phyloP scores from a whole-genome alignment of 2,888 invertebrate species.

The Sesamia inferens region DNA sequence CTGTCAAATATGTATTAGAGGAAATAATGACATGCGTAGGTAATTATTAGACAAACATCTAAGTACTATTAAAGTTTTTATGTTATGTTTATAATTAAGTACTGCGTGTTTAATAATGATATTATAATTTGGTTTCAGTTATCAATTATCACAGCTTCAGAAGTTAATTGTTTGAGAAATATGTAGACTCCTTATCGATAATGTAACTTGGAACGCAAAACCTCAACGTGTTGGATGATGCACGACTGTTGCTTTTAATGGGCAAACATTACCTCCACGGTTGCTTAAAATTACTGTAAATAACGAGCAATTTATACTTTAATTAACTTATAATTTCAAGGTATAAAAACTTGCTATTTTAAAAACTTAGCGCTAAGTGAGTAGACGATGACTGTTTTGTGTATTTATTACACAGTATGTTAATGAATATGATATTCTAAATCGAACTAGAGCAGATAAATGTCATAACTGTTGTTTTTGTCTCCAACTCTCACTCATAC shows the following conservation, averaged over 20 bases:
- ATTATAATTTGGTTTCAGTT: constrained; percentile 19
- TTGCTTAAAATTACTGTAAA: neutral
- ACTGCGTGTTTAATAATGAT: constrained; percentile 27
- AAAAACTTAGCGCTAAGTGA: no score
- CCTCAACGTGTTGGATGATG: constrained; percentile 47
- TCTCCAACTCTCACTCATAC: no score
- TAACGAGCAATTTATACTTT: neutral
- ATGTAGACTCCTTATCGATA: constrained; percentile 6
- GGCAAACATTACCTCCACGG: constrained; percentile 18
- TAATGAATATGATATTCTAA: neutral
- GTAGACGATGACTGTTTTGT: neutral
- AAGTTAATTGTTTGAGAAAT: constrained; percentile 31
- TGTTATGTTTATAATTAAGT: constrained; percentile 10
- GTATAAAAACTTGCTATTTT: neutral
- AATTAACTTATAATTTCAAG: neutral
- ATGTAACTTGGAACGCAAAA: constrained; percentile 55
- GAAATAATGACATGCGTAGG: no score
- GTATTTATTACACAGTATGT: neutral
- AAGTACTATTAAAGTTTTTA: neutral
- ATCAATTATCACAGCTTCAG: constrained; percentile 25
- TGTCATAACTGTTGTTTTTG: neutral
- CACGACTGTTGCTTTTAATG: constrained; percentile 2
- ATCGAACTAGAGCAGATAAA: neutral
- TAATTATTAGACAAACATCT: neutral
- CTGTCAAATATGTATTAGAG: no score